Evolutionary conservation across 2,888 invertebrate species (phyloP).

Genomic region (Drosophila tripunctata): DNA sequence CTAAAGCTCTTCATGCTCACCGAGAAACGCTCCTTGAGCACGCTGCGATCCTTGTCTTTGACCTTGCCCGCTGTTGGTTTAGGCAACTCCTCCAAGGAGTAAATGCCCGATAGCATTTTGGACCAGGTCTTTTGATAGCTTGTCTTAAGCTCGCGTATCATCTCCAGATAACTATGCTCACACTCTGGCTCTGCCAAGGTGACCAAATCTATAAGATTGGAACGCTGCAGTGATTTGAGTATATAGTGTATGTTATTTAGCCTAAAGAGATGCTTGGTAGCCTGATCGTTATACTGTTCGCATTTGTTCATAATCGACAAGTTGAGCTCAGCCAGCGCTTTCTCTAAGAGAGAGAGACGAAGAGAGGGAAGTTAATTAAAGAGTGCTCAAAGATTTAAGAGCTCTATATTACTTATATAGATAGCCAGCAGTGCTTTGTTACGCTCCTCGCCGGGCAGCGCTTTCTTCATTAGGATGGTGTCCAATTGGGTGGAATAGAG

Average conservation of each 20-base stretch:
- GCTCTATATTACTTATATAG: conserved; percentile 95
- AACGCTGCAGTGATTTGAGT: conserved; percentile 94
- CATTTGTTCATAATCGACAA: conserved; percentile 95
- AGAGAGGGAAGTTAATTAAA: background rate
- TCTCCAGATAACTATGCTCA: conserved; percentile 93
- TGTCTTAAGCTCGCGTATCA: conserved; percentile 92
- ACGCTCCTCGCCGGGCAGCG: conserved; percentile 85
- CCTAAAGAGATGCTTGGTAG: conserved; percentile 94
- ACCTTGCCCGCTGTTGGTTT: conserved; percentile 89
- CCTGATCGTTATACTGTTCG: conserved; percentile 94
- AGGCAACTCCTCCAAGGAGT: conserved; percentile 88
- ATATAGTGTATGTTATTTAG: conserved; percentile 98
- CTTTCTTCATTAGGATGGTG: conserved; percentile 85
- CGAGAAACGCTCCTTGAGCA: conserved; percentile 94
- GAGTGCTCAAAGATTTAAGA: no score
- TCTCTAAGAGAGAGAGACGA: conserved; percentile 86
- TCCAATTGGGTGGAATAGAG: conserved; percentile 86
- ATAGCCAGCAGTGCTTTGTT: conserved; percentile 90
- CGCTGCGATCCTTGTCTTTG: conserved; percentile 93
- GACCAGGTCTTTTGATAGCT: conserved; percentile 89
- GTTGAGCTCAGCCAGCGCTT: conserved; percentile 95
- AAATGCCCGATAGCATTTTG: conserved; percentile 90
- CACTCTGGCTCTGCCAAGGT: conserved; percentile 93
- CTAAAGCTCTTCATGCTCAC: conserved; percentile 86
- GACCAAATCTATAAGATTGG: conserved; percentile 92